Evolutionary conservation across 2,113 vertebrate genomes (phyloP), one percentile per base, ranked within the genome.

Genomic region (Hemiscyllium ocellatum): DNA sequence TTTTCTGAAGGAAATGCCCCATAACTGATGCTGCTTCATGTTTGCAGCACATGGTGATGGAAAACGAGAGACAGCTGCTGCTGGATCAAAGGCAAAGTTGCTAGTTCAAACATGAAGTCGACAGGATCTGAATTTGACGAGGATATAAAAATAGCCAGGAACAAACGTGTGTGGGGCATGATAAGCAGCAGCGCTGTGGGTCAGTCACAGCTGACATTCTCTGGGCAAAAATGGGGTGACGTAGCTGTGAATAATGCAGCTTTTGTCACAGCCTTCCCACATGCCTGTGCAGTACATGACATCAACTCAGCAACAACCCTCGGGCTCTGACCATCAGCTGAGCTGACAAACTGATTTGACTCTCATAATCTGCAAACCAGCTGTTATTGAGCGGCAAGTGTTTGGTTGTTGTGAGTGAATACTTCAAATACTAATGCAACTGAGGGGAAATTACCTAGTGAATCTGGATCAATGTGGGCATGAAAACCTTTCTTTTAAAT

Each of bases 381-480:
- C 97, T 97, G 97, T 96, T 96, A 26, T 61, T 37, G 13, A 42
- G 13, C 96, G 96, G 94, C 97, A 97, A 96, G 68, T 95, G 93
- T 95, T 95, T 95, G 93, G 66, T 5, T 93, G n/a, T 66, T 19
- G 87, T n/a, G 61, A 61, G 89, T 47, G 89, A 93, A 93, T 93
- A 66, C n/a, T 93, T 68, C 56, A n/a, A n/a, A 66, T 66, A 37
- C 89, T 68, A 13, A 24, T 2, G 2, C 61, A 19, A 37, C 89
- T 2, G n/a, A 66, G 61, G 89, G 89, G 61, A 66, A 93, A 7
- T 66, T 37, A 65, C 52, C 50, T 8, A 24, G 47, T 52, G 85
- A 13, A 29, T 3, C 15, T 33, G 26, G 52, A 56, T 91, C 87
- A 91, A 29, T 17, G n/a, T 33, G 56, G 8, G 17, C 61, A 13